Conservation (phyloP, 2,113 vertebrate species). For the Smithornis capensis region DNA sequence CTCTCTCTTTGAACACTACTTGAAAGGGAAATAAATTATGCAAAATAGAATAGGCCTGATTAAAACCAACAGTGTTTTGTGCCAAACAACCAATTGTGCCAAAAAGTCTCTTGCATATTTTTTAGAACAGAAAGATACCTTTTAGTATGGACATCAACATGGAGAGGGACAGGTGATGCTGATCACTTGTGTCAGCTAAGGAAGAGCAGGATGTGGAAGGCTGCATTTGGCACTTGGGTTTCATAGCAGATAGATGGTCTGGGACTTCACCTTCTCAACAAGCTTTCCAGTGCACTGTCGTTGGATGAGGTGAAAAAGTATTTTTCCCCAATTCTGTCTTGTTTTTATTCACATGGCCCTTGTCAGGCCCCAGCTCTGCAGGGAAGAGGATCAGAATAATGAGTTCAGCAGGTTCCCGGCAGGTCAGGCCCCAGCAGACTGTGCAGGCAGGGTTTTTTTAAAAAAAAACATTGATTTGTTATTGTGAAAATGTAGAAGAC, state of each 20-base stretch:
- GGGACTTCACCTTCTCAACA: background rate
- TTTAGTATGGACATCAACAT: background rate
- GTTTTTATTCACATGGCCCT: background rate
- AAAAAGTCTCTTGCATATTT: background rate
- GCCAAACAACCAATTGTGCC: background rate
- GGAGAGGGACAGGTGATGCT: fast-evolving
- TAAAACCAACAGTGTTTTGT: background rate
- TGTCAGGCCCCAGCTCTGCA: background rate
- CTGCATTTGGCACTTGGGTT: background rate
- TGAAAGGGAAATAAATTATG: background rate
- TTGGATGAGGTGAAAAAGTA: background rate
- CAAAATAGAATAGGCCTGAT: background rate
- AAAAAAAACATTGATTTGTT: background rate
- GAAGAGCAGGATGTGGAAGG: fast-evolving
- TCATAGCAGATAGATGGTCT: background rate
- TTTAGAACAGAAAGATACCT: background rate
- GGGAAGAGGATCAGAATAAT: background rate
- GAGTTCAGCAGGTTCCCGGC: fast-evolving
- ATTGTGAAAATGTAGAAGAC: background rate
- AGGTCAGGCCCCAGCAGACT: background rate
- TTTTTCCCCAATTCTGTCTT: background rate
- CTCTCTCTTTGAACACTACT: background rate
- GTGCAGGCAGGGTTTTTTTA: background rate
- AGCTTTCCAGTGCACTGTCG: background rate
- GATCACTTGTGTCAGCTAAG: fast-evolving